Percentiles rank a stretch among this genome's conserved stretches.
Evolutionary conservation across 2,888 invertebrate genomes (phyloP).

Genomic region (Heteromurus nitidus): DNA sequence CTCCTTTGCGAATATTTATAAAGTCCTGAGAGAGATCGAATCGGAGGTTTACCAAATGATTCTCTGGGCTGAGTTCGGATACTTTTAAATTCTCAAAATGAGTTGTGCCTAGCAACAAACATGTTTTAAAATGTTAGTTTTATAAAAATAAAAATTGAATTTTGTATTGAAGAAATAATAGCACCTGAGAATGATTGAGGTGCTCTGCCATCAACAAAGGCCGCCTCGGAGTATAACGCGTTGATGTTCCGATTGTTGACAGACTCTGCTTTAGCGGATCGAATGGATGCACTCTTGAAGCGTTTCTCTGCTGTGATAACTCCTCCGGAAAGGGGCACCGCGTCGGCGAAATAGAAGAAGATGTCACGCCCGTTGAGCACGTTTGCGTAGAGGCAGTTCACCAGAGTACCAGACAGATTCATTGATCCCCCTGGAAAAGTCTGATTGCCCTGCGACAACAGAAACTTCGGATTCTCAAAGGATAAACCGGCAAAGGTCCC

Average conservation of each 20-base stretch:
- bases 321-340: slow-evolving; percentile 41
- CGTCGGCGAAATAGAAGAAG: slow-evolving; percentile 33
- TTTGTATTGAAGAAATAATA: neutral
- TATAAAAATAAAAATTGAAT: neutral
- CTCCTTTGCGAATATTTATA: slow-evolving; percentile 33
- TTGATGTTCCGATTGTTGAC: slow-evolving; percentile 43
- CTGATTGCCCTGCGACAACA: slow-evolving; percentile 60
- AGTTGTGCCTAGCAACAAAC: neutral
- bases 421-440: slow-evolving; percentile 51
- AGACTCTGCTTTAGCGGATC: neutral
- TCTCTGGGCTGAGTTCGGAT: neutral
- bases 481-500: slow-evolving; percentile 42
- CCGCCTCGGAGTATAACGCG: slow-evolving; percentile 44
- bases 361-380: slow-evolving; percentile 41
- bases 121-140: neutral
- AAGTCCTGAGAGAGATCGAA: slow-evolving; percentile 38
- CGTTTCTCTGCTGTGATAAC: slow-evolving; percentile 13
- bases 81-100: slow-evolving; percentile 29
- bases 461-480: slow-evolving; percentile 51
- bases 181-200: slow-evolving; percentile 32
- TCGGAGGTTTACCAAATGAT: slow-evolving; percentile 27
- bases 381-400: slow-evolving; percentile 24
- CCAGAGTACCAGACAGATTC: slow-evolving; percentile 1
- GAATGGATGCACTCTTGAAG: slow-evolving; percentile 2
- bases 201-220: slow-evolving; percentile 22